phyloP scores from a whole-genome alignment of 2,888 invertebrate species.

The Tromatobia lineatoria region DNA sequence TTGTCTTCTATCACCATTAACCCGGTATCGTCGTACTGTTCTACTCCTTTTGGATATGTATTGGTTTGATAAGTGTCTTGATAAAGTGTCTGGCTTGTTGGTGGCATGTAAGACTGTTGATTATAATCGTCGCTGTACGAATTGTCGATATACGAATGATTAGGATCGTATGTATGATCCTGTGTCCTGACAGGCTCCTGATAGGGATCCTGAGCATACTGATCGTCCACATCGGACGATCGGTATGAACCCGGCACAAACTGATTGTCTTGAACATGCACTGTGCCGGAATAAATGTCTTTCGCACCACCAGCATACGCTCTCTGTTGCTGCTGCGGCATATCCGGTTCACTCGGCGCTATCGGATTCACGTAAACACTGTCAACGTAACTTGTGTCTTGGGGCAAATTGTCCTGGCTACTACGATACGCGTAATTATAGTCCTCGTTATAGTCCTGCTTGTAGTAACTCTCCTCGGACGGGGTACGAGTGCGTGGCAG shows the following conservation, averaged over 20 bases:
- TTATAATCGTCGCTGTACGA: slow-evolving; percentile 65
- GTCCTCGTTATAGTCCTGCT: slow-evolving; percentile 89
- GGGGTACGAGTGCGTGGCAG: slow-evolving; percentile 84
- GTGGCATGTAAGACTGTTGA: slow-evolving; percentile 51
- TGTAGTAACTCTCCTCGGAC: slow-evolving; percentile 84
- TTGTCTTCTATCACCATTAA: slow-evolving; percentile 75
- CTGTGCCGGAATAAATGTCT: slow-evolving; percentile 69
- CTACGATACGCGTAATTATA: slow-evolving; percentile 91
- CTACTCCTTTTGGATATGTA: slow-evolving; percentile 79
- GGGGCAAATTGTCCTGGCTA: slow-evolving; percentile 89
- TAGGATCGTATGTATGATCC: slow-evolving; percentile 49
- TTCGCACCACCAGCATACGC: slow-evolving; percentile 47
- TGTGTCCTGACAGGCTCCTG: slow-evolving; percentile 70
- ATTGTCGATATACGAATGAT: slow-evolving; percentile 64
- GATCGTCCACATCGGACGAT: slow-evolving; percentile 71
- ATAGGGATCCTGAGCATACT: slow-evolving; percentile 75
- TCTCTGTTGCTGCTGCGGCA: slow-evolving; percentile 42
- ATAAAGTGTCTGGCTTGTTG: slow-evolving; percentile 70
- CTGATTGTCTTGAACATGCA: slow-evolving; percentile 76
- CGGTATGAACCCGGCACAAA: slow-evolving; percentile 72
- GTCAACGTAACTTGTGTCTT: slow-evolving; percentile 74
- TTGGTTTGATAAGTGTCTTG: slow-evolving; percentile 74
- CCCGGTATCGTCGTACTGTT: slow-evolving; percentile 73
- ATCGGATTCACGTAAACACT: slow-evolving; percentile 72
- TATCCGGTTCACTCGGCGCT: slow-evolving; percentile 35